Evolutionary conservation across 2,797 vertebrate species (phyloP).

Genomic region (Sebastes iracundus): DNA sequence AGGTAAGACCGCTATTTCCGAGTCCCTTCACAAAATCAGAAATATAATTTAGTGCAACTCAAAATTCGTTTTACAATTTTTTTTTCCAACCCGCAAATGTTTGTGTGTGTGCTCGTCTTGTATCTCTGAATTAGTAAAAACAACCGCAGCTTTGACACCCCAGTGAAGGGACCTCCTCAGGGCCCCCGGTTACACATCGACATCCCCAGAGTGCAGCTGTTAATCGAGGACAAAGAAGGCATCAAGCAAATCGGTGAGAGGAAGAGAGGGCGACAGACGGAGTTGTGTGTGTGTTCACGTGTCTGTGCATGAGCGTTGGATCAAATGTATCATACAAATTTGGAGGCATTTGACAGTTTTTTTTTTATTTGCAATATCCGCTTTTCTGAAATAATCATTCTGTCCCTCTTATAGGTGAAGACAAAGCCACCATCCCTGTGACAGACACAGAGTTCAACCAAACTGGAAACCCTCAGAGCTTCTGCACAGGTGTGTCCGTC

Average conservation of each 20-base stretch:
- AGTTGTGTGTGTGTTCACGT: neutral
- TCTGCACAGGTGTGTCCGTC: constrained; percentile 96
- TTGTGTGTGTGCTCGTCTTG: constrained; percentile 35
- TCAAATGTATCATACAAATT: neutral
- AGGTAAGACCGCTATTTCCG: constrained; percentile 82
- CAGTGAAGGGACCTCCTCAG: constrained; percentile 97
- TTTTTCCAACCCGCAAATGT: constrained; percentile 26
- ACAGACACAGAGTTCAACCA: constrained; percentile 98
- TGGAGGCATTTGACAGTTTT: neutral
- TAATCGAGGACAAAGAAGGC: constrained; percentile 99
- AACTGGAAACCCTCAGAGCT: constrained; percentile 97
- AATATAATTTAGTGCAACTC: neutral
- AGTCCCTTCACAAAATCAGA: neutral
- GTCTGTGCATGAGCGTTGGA: neutral
- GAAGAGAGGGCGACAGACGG: constrained; percentile 72
- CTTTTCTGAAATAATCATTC: neutral
- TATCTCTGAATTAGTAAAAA: constrained; percentile 90
- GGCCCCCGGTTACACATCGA: constrained; percentile 98
- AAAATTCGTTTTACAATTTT: neutral
- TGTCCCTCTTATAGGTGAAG: constrained; percentile 85
- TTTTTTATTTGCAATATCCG: neutral
- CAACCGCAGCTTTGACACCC: constrained; percentile 98
- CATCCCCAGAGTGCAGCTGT: constrained; percentile 96
- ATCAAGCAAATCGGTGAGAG: constrained; percentile 97
- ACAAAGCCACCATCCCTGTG: constrained; percentile 97